Conservation (phyloP, 2,113 vertebrate species). For the Regulus satrapa region DNA sequence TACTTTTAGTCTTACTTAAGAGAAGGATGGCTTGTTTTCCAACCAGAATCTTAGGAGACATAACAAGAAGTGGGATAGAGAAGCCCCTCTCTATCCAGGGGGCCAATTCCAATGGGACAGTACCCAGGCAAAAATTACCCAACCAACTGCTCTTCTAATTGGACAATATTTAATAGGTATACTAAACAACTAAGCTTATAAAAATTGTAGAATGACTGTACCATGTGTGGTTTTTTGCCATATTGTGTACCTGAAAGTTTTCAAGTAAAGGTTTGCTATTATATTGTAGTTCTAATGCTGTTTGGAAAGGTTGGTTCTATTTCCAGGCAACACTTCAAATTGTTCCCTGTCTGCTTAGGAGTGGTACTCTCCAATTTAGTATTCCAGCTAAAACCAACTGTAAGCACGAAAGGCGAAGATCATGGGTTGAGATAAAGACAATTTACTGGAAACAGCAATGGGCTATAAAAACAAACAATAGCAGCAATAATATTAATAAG, state of each 20-base stretch:
- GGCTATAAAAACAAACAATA: not conserved
- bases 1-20: not conserved
- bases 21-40: not conserved
- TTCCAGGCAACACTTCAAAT: not conserved
- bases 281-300: not conserved
- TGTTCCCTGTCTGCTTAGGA: not conserved
- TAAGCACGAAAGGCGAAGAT: not conserved
- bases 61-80: not conserved
- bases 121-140: not conserved
- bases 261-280: not conserved
- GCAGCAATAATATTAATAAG: not conserved
- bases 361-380: not conserved
- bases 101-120: not conserved
- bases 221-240: not conserved
- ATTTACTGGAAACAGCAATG: not conserved
- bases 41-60: not conserved
- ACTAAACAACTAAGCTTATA: not conserved
- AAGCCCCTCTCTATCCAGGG: not conserved
- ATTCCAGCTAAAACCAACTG: not conserved
- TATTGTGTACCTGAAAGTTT: not conserved
- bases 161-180: not conserved
- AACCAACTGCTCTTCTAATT: not conserved
- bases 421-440: not conserved
- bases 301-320: not conserved
- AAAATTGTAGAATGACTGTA: not conserved